Evolutionary conservation across 2,113 vertebrate species (phyloP).

Genomic region (Notarius lentiginosus): DNA sequence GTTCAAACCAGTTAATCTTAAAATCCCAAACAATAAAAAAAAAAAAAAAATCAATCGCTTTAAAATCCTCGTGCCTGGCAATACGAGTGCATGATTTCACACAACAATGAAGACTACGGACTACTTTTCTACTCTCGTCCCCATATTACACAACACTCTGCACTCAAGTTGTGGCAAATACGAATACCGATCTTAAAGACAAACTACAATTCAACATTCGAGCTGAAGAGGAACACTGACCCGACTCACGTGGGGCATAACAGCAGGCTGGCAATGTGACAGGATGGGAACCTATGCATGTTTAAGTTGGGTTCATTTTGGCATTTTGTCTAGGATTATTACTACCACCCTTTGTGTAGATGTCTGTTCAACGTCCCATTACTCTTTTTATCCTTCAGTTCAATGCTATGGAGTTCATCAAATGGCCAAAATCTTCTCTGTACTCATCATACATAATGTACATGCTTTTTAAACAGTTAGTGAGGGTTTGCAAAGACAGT

Average conservation of each 20-base stretch:
- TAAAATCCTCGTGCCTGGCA: background rate
- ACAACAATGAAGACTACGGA: background rate
- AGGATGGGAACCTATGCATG: constrained; percentile 21
- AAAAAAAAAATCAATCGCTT: background rate
- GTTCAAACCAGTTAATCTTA: background rate
- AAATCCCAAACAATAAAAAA: constrained; percentile 6
- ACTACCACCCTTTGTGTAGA: background rate
- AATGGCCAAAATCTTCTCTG: background rate
- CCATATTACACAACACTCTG: background rate
- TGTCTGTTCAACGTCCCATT: background rate
- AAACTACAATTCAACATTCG: background rate
- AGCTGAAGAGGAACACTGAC: background rate
- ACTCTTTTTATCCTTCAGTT: background rate
- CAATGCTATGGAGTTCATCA: background rate
- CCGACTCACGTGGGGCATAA: constrained; percentile 58
- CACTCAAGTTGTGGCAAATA: background rate
- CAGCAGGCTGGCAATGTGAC: constrained; percentile 70
- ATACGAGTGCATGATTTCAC: background rate
- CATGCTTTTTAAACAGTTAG: constrained; percentile 16
- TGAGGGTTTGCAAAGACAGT: background rate
- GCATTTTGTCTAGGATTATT: constrained; percentile 14
- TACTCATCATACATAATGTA: background rate
- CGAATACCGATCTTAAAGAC: background rate
- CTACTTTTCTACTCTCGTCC: background rate
- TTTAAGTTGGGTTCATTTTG: background rate